Evolutionary conservation across 2,797 vertebrate genomes (phyloP), one percentile per base, ranked within the genome.

Genomic region (Xerus rutilus): DNA sequence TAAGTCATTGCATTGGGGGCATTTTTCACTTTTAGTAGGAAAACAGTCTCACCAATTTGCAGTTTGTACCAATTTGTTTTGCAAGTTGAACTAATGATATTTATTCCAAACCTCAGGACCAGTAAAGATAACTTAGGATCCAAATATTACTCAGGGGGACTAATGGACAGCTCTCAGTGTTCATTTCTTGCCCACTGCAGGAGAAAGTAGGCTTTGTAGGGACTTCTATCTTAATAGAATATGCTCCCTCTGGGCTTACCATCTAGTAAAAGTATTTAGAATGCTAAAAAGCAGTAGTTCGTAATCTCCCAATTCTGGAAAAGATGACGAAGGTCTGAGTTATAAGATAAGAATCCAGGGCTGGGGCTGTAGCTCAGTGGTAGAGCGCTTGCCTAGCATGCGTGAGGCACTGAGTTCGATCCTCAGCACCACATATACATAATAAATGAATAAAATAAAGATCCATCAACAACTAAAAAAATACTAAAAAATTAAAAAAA

Each of bases 71-170:
- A 32, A 69, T 73, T 39, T 84, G 0, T 15, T 11, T 84, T 84
- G 23, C 10, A 85, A 92, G 30, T 85, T 74, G 9, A 69, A 43
- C 45, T 30, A 89, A 52, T n/a, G 49, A 96, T 86, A 13, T 39
- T 93, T 39, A 72, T 6, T 73, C 62, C 65, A 94, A 83, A 94
- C 84, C 64, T 89, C 23, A 54, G 64, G n/a, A 12, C 47, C 28
- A 25, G 45, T 90, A 17, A 25, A 52, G 43, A 89, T 92, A 95
- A 79, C 8, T 86, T 65, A 15, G 4, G 45, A 95, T 59, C 39
- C 30, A 78, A 94, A 70, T 4, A 54, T 70, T 32, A 43, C 7
- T 45, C 18, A 15, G 15, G 18, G 12, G 6, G 23, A 49, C 2
- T 3, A 49, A n/a, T 65, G 17, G 92, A 30, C 1, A 52, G 10